Evolutionary conservation across 53 echinoderm and acorn worm genomes (phyloP).

Genomic region (Antedon mediterranea): DNA sequence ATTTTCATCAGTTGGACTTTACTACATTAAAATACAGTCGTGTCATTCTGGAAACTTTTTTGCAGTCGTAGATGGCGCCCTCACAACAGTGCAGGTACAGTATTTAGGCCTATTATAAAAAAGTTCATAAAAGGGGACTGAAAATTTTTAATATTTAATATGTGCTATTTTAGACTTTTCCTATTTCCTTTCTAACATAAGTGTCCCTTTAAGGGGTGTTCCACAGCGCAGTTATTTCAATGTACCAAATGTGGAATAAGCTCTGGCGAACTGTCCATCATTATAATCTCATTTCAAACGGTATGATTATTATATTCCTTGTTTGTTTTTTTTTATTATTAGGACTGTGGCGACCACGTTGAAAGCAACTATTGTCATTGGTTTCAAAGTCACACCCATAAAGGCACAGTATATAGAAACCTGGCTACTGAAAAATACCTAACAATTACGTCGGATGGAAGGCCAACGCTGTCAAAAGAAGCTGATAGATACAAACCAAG

Average conservation of each 20-base stretch:
- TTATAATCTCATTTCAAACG: too few species aligned
- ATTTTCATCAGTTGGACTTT: background rate
- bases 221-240: too few species aligned
- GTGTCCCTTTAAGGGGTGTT: too few species aligned
- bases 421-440: background rate
- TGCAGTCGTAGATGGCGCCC: background rate
- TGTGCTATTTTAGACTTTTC: too few species aligned
- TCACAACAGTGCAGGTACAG: background rate
- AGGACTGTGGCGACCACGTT: background rate
- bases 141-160: too few species aligned
- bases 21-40: background rate
- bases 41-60: background rate
- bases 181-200: too few species aligned
- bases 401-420: background rate
- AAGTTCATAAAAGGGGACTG: too few species aligned
- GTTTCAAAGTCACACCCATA: background rate
- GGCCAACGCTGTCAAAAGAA: background rate
- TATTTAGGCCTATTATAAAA: too few species aligned
- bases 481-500: background rate
- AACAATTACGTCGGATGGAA: background rate
- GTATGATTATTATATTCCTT: too few species aligned
- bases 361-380: background rate
- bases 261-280: too few species aligned
- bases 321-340: background rate
- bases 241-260: too few species aligned